These are phyloP conservation scores for Oophaga sylvatica DNA, from an alignment of 2,797 vertebrate genomes.

Conservation along the genomic window DNA sequence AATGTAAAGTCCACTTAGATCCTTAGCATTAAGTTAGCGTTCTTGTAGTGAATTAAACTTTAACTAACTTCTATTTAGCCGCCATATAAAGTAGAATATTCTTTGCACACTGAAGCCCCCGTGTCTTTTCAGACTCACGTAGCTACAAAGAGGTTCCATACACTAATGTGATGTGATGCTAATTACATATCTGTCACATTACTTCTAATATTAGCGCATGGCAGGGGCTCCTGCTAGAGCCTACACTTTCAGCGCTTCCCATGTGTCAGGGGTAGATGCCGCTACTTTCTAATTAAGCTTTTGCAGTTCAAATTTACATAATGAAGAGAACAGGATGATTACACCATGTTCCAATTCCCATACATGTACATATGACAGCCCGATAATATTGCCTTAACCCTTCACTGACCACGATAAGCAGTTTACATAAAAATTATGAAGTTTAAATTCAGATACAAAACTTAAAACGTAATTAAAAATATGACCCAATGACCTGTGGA, in stretches of 20 bases:
- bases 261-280: constrained; percentile 76
- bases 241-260: constrained; percentile 77
- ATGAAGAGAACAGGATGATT: constrained; percentile 68
- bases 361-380: constrained; percentile 21
- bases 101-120: background rate
- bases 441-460: background rate
- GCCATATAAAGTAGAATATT: background rate
- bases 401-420: background rate
- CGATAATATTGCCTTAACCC: background rate
- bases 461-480: background rate
- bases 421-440: background rate
- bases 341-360: constrained; percentile 55
- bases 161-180: constrained; percentile 64
- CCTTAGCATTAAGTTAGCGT: background rate
- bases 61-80: background rate
- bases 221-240: constrained; percentile 70
- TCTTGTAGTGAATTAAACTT: background rate
- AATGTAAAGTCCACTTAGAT: background rate
- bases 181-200: constrained; percentile 79
- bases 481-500: background rate
- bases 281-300: constrained; percentile 77
- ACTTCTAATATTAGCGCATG: constrained; percentile 72
- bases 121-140: background rate
- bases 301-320: constrained; percentile 79
- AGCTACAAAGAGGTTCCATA: background rate